Evolutionary conservation across 1,140 invertebrate genomes (phyloP).

Genomic region (Diachasma alloeum): DNA sequence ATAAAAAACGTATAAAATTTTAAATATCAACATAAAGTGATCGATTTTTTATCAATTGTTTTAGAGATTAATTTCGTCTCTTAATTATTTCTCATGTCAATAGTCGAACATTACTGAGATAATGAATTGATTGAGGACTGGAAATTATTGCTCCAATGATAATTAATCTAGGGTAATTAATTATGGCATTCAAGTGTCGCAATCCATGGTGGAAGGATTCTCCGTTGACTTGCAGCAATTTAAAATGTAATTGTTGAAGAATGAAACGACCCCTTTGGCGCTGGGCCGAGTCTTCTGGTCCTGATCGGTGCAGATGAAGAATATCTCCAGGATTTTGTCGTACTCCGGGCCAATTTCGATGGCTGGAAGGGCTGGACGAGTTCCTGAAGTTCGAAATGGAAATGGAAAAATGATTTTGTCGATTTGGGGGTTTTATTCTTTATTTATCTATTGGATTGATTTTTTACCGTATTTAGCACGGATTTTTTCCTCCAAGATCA

Average conservation of each 20-base stretch:
- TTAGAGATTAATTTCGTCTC: no score
- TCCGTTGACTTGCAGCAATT: background rate
- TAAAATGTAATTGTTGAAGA: slow-evolving; percentile 49
- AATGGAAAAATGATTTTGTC: no score
- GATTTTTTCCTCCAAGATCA: slow-evolving; percentile 19
- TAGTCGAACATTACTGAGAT: no score
- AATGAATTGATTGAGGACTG: no score
- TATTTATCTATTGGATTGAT: background rate
- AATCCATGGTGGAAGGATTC: background rate
- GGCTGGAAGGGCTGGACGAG: slow-evolving; percentile 74
- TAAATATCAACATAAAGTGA: no score
- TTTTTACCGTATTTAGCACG: slow-evolving; percentile 39
- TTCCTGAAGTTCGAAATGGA: slow-evolving; percentile 60
- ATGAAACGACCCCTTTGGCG: slow-evolving; percentile 64
- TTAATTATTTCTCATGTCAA: no score
- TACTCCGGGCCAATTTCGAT: slow-evolving; percentile 71
- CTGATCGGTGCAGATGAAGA: slow-evolving; percentile 75
- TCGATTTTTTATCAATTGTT: no score
- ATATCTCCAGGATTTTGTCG: slow-evolving; percentile 72
- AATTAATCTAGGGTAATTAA: slow-evolving; percentile 13
- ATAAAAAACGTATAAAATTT: background rate
- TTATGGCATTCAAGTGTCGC: slow-evolving; percentile 1
- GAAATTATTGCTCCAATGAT: background rate
- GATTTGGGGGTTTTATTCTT: no score
- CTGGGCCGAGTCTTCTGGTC: slow-evolving; percentile 70